Percentiles rank a stretch among this genome's conserved stretches.
Conservation (phyloP, 1,140 invertebrate genomes). For the Drosophila kurseongensis region DNA sequence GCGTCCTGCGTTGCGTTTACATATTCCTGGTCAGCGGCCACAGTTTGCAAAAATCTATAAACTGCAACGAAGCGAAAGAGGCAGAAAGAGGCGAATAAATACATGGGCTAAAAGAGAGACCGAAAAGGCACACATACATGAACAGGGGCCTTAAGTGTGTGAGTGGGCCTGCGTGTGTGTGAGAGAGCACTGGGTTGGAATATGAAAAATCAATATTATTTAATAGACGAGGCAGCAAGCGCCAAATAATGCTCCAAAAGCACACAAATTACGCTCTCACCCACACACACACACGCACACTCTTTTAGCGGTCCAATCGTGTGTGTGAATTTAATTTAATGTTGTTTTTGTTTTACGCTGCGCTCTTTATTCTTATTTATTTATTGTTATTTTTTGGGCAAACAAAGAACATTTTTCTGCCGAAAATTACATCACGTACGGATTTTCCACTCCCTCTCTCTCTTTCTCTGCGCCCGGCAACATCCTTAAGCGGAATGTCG, state of each 20-base stretch:
- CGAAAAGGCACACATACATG: conserved; percentile 55
- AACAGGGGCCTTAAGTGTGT: conserved; percentile 31
- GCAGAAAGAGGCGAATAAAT: conserved; percentile 66
- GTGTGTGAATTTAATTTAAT: conserved; percentile 69
- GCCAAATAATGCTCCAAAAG: conserved; percentile 64
- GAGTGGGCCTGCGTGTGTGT: conserved; percentile 45
- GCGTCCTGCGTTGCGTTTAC: conserved; percentile 70
- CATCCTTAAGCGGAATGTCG: conserved; percentile 53
- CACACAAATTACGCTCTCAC: conserved; percentile 41
- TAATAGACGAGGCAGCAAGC: conserved; percentile 65
- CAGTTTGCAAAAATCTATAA: conserved; percentile 84
- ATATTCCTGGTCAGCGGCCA: conserved; percentile 78
- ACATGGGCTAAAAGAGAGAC: conserved; percentile 62
- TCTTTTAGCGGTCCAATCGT: background rate
- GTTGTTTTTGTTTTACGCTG: conserved; percentile 71
- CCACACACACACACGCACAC: conserved; percentile 16
- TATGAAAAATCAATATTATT: conserved; percentile 83
- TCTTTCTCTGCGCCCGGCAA: conserved; percentile 35
- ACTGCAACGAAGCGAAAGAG: conserved; percentile 75
- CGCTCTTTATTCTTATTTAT: conserved; percentile 71
- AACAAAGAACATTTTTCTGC: conserved; percentile 72
- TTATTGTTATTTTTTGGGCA: conserved; percentile 63
- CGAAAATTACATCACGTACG: conserved; percentile 70
- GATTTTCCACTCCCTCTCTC: conserved; percentile 3
- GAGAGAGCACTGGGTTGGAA: conserved; percentile 61